Evolutionary conservation across 2,888 invertebrate species (phyloP).

Genomic region (Pheosia tremula): DNA sequence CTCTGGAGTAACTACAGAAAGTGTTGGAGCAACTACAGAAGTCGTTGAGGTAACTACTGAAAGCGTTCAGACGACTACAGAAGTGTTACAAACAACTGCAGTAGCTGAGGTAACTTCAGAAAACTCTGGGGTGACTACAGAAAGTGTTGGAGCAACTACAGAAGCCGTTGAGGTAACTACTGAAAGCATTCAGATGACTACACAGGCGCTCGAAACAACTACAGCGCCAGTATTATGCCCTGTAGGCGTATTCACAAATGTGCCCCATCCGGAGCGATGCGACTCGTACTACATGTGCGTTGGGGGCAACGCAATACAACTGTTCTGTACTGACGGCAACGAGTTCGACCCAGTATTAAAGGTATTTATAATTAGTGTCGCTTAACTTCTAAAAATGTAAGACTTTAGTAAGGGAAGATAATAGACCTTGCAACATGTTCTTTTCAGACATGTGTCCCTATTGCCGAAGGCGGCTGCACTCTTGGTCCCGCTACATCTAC

Average conservation of each 20-base stretch:
- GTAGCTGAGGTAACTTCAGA: conserved; percentile 7
- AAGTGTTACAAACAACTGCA: not conserved
- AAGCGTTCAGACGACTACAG: not conserved
- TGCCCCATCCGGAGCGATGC: conserved; percentile 20
- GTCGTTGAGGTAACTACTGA: not conserved
- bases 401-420: not conserved
- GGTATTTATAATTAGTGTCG: too few species aligned
- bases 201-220: conserved; percentile 3
- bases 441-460: conserved; percentile 31
- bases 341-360: conserved; percentile 11
- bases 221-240: conserved; percentile 14
- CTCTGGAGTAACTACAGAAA: not conserved
- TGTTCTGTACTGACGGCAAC: conserved; percentile 19
- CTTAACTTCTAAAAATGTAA: too few species aligned
- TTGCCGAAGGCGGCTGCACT: conserved; percentile 38
- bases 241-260: conserved; percentile 17
- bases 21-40: conserved; percentile 7
- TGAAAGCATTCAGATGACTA: not conserved
- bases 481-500: conserved; percentile 8
- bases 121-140: conserved; percentile 5
- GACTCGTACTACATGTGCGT: conserved; percentile 20
- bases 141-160: conserved; percentile 6
- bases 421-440: not conserved
- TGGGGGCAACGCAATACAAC: conserved; percentile 8
- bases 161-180: conserved; percentile 8